Conservation (phyloP, 2,888 invertebrate species). For the Urechis unicinctus region DNA sequence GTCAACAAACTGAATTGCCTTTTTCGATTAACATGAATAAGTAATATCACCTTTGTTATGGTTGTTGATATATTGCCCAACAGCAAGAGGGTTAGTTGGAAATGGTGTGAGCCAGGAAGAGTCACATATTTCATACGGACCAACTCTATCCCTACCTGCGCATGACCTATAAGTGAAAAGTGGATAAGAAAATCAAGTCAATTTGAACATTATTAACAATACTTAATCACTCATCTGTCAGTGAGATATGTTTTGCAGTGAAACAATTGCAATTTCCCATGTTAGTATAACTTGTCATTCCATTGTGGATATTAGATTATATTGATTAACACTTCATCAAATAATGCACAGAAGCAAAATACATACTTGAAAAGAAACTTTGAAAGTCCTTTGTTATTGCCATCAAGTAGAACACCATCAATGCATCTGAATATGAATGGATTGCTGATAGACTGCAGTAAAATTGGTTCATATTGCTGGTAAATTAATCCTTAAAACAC, state of each 20-base stretch:
- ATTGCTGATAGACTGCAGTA: constrained; percentile 53
- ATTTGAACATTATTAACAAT: neutral
- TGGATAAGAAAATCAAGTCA: neutral
- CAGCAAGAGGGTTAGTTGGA: constrained; percentile 51
- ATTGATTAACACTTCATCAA: neutral
- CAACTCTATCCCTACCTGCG: constrained; percentile 46
- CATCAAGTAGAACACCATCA: constrained; percentile 54
- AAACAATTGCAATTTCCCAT: neutral
- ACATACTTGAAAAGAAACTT: constrained; percentile 50
- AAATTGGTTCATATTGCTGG: constrained; percentile 51
- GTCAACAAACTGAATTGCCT: too few species aligned
- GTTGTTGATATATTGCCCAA: constrained; percentile 56
- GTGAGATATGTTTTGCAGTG: neutral
- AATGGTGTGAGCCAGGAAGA: constrained; percentile 43
- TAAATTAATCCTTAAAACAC: constrained; percentile 50
- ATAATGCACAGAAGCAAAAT: too few species aligned
- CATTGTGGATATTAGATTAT: too few species aligned
- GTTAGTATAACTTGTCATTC: too few species aligned
- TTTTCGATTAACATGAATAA: neutral
- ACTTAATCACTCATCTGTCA: too few species aligned
- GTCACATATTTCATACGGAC: constrained; percentile 45
- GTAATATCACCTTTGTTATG: constrained; percentile 39
- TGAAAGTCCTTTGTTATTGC: constrained; percentile 52
- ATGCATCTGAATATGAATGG: constrained; percentile 54
- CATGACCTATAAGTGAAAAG: constrained; percentile 40